These are phyloP conservation scores for Cabera pusaria DNA, from an alignment of 2,888 invertebrate species.

Conservation along the genomic window DNA sequence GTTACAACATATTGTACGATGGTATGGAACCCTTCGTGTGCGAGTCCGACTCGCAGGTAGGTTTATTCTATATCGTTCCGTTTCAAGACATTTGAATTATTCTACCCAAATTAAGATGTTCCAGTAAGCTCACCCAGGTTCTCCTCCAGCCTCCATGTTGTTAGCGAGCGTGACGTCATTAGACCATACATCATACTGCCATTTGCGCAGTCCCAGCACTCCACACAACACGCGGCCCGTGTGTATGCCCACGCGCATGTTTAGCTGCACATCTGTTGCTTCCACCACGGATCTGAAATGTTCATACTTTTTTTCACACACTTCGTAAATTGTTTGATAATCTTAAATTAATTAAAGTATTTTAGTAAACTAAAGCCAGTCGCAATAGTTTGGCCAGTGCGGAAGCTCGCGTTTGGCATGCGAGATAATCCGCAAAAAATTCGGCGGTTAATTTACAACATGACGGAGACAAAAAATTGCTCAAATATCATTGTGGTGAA, in stretches of 20 bases:
- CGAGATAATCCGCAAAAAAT: neutral
- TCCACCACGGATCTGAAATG: constrained; percentile 91
- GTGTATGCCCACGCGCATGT: constrained; percentile 97
- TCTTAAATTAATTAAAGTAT: no score
- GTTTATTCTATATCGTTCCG: no score
- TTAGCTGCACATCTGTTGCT: constrained; percentile 95
- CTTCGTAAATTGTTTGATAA: no score
- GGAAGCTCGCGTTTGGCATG: neutral
- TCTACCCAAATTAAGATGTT: no score
- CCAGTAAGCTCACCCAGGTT: constrained; percentile 88
- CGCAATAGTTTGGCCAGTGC: neutral
- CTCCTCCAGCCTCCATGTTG: constrained; percentile 95
- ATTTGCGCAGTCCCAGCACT: constrained; percentile 94
- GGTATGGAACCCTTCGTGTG: no score
- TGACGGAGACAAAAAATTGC: neutral
- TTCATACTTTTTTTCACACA: no score
- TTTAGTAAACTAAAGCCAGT: no score
- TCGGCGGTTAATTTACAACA: neutral
- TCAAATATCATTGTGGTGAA: constrained; percentile 2
- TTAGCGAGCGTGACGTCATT: constrained; percentile 96
- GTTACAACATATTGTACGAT: no score
- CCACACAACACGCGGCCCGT: constrained; percentile 95
- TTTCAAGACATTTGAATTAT: no score
- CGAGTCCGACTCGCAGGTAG: no score
- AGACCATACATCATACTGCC: constrained; percentile 98